phyloP scores from a whole-genome alignment of 2,113 vertebrate genomes.

The Anolis carolinensis region DNA sequence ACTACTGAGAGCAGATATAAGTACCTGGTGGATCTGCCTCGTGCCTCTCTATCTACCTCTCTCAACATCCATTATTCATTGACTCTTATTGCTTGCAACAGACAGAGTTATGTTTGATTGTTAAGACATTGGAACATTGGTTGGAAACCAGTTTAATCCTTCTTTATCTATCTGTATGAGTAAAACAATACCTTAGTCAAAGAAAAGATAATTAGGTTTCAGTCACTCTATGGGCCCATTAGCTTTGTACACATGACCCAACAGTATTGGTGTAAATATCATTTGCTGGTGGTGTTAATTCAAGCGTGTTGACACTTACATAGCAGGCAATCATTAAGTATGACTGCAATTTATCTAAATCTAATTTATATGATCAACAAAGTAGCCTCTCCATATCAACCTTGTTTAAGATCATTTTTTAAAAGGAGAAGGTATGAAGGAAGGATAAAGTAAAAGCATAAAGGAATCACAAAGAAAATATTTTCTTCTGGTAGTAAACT shows the following conservation, averaged over 20 bases:
- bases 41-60: too few species aligned
- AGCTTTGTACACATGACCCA: conserved; percentile 19
- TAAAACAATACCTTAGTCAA: conserved; percentile 50
- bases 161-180: conserved; percentile 55
- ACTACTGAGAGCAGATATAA: too few species aligned
- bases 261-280: not conserved
- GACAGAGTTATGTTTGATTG: conserved; percentile 29
- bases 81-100: not conserved
- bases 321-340: not conserved
- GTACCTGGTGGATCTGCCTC: not conserved
- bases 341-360: not conserved
- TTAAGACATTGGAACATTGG: conserved; percentile 58
- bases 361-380: not conserved
- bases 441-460: too few species aligned
- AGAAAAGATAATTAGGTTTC: conserved; percentile 50
- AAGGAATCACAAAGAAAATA: too few species aligned
- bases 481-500: too few species aligned
- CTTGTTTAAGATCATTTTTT: too few species aligned
- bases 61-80: not conserved
- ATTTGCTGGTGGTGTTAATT: not conserved
- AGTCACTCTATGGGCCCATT: conserved; percentile 41
- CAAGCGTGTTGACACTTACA: not conserved
- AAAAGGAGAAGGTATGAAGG: too few species aligned
- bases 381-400: too few species aligned
- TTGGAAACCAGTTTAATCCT: not conserved